These are phyloP conservation scores for Psix sp. DNA, from an alignment of 1,140 invertebrate genomes.

Conservation along the genomic window DNA sequence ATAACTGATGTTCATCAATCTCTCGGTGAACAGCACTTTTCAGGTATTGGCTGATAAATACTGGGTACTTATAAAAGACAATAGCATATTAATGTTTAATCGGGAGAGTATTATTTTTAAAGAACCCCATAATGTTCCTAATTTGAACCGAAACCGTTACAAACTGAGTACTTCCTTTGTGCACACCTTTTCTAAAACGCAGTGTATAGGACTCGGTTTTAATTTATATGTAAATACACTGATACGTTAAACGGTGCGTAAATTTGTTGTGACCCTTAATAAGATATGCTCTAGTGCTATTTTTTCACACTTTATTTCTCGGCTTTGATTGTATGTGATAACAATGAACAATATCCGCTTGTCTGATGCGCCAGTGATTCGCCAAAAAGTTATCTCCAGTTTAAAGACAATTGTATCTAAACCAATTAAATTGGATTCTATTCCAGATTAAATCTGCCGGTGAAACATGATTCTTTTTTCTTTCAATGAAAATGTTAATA, in stretches of 20 bases:
- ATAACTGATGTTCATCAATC: no score
- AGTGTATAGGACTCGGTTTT: constrained; percentile 10
- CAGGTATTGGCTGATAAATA: no score
- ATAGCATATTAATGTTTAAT: no score
- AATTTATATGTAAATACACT: constrained; percentile 33
- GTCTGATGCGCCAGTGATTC: constrained; percentile 37
- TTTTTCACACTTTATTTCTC: constrained; percentile 33
- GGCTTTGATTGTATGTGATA: constrained; percentile 51
- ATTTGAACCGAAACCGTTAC: no score
- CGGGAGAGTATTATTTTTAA: no score
- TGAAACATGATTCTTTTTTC: no score
- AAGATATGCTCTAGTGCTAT: constrained; percentile 35
- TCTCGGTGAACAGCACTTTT: no score
- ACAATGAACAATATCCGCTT: constrained; percentile 56
- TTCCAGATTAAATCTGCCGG: no score
- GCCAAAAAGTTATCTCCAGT: constrained; percentile 28
- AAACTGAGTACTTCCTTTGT: constrained; percentile 4
- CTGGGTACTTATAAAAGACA: no score
- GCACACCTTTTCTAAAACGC: neutral
- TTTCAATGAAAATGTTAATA: no score
- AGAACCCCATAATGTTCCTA: no score
- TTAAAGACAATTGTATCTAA: constrained; percentile 18
- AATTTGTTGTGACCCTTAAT: constrained; percentile 19
- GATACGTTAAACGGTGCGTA: constrained; percentile 10
- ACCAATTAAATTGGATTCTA: no score